These are phyloP conservation scores for Apis florea DNA, from an alignment of 1,140 invertebrate species.

Conservation along the genomic window DNA sequence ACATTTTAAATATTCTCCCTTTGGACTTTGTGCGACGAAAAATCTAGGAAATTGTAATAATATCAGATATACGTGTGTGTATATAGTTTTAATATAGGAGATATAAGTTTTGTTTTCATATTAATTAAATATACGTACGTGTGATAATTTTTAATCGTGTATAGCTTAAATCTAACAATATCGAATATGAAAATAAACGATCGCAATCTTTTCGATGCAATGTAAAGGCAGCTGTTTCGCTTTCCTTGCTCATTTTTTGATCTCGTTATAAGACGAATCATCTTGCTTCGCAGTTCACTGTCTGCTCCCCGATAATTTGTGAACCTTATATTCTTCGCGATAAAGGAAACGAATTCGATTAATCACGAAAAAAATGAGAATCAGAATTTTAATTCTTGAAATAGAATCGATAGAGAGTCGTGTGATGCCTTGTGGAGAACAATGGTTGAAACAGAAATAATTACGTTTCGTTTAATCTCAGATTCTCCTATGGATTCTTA, in stretches of 20 bases:
- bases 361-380: neutral
- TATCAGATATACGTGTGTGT: too few species aligned
- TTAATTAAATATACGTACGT: too few species aligned
- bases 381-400: neutral
- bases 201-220: neutral
- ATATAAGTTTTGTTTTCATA: too few species aligned
- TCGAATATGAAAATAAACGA: neutral
- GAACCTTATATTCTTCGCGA: conserved; percentile 34
- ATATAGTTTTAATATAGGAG: too few species aligned
- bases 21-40: too few species aligned
- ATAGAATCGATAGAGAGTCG: neutral
- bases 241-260: neutral
- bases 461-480: neutral
- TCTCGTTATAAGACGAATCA: conserved; percentile 13
- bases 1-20: too few species aligned
- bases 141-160: too few species aligned
- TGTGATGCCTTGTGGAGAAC: too few species aligned
- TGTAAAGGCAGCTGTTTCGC: neutral
- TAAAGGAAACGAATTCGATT: conserved; percentile 35
- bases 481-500: neutral
- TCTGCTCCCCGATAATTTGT: conserved; percentile 54
- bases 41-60: too few species aligned
- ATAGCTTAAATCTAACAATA: too few species aligned
- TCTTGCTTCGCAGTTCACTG: conserved; percentile 59
- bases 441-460: neutral